phyloP scores from a whole-genome alignment of 64 coral and sea anemone species.

The Montipora sp. region DNA sequence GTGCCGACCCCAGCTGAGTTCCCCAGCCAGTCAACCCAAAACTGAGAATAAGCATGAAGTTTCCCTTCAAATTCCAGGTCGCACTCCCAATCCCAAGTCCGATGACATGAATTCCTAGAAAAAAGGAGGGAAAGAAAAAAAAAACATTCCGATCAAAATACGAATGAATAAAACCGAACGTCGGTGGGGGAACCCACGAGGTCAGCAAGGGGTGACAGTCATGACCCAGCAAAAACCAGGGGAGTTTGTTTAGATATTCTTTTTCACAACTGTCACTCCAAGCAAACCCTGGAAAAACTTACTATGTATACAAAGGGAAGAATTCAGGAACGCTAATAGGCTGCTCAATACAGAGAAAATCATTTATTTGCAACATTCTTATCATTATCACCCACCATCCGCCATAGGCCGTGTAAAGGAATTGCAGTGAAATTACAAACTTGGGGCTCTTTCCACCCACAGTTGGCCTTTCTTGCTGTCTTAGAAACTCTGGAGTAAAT shows the following conservation, averaged over 20 bases:
- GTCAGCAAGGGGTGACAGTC: neutral
- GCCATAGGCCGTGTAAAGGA: neutral
- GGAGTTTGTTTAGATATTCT: slow-evolving; percentile 10
- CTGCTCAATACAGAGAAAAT: neutral
- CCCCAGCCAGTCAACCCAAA: neutral
- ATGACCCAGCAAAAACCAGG: slow-evolving; percentile 7
- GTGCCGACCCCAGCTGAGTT: neutral
- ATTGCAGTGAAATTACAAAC: neutral
- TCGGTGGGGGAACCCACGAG: neutral
- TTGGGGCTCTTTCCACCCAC: neutral
- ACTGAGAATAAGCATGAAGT: neutral
- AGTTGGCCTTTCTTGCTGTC: too few relatives aligned
- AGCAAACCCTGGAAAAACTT: neutral
- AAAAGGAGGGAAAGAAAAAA: neutral
- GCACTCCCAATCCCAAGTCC: neutral
- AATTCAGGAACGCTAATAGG: neutral
- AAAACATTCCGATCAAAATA: neutral
- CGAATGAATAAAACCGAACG: neutral
- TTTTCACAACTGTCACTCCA: slow-evolving; percentile 31
- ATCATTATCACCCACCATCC: neutral
- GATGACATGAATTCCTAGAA: neutral
- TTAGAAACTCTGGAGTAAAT: too few relatives aligned
- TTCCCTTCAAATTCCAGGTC: neutral
- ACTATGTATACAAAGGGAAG: neutral
- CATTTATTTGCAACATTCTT: neutral